A percentile compares a stretch with the other conserved stretches of the same genome.
These are phyloP conservation scores for Lottia gigantea DNA, from an alignment of 2,888 invertebrate species.

Conservation along the genomic window DNA sequence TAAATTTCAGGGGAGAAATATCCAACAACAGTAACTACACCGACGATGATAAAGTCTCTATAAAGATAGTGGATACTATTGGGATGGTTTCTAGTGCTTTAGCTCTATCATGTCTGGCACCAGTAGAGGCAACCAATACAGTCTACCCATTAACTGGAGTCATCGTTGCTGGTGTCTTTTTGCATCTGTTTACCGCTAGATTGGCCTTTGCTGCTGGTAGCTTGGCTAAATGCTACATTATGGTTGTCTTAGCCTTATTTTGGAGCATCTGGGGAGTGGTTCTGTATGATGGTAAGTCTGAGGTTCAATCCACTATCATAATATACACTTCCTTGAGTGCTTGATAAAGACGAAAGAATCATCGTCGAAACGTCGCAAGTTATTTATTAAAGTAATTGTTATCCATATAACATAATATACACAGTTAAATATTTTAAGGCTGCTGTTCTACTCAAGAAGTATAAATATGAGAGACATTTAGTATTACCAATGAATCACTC, in stretches of 20 bases:
- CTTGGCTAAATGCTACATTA: constrained; percentile 38
- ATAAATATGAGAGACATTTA: too few species aligned
- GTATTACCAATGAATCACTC: too few species aligned
- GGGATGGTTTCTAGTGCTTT: constrained; percentile 37
- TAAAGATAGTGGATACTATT: constrained; percentile 37
- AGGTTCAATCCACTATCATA: background rate
- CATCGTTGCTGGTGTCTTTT: constrained; percentile 39
- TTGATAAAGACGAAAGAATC: too few species aligned
- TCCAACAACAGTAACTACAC: constrained; percentile 28
- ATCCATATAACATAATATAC: too few species aligned
- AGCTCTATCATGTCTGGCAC: constrained; percentile 39
- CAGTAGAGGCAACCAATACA: constrained; percentile 33
- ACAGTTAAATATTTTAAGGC: background rate
- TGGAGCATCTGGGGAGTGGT: constrained; percentile 42
- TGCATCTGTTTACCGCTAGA: constrained; percentile 39
- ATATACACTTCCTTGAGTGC: too few species aligned
- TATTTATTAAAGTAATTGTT: too few species aligned
- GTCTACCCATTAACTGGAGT: constrained; percentile 35
- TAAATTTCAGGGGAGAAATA: constrained; percentile 13
- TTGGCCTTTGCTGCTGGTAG: constrained; percentile 42
- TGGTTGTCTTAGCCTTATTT: constrained; percentile 32
- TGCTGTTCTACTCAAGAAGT: background rate
- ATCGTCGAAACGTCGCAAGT: too few species aligned
- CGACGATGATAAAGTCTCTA: constrained; percentile 32
- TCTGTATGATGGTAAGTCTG: constrained; percentile 28